Conservation (phyloP, 2,888 invertebrate species). For the Sminthurinus aureus region DNA sequence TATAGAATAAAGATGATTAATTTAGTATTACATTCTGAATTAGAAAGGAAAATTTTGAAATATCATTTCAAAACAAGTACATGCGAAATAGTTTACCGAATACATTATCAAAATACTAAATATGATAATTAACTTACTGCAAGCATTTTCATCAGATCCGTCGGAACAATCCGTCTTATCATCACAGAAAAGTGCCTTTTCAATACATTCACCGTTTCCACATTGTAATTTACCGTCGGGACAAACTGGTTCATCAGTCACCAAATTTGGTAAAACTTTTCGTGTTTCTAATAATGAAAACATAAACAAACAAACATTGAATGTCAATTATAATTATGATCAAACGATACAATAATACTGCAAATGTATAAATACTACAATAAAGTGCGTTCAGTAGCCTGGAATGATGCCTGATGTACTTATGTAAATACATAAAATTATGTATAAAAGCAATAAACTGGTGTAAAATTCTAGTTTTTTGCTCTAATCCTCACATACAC, state of each 20-base stretch:
- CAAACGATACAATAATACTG: no score
- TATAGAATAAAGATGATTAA: slow-evolving; percentile 20
- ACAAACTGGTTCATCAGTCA: slow-evolving; percentile 92
- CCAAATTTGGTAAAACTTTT: slow-evolving; percentile 85
- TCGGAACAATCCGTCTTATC: slow-evolving; percentile 92
- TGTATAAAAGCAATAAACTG: no score
- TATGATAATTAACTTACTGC: slow-evolving; percentile 75
- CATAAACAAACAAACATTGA: slow-evolving; percentile 1
- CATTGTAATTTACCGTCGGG: slow-evolving; percentile 89
- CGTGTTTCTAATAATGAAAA: slow-evolving; percentile 77
- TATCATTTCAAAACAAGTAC: no score
- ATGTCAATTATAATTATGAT: not conserved
- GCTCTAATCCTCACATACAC: no score
- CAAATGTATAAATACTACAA: no score
- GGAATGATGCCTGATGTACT: no score
- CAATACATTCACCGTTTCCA: slow-evolving; percentile 90
- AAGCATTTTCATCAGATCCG: slow-evolving; percentile 94
- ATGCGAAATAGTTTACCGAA: not conserved
- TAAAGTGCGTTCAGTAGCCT: no score
- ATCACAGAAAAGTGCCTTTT: slow-evolving; percentile 91
- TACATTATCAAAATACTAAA: not conserved
- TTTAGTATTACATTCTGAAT: no score
- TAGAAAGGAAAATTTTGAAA: no score
- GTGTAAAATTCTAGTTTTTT: no score
- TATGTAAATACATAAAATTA: no score